Percentiles rank a stretch among this genome's conserved stretches.
Conservation (phyloP, 1,140 invertebrate genomes). For the Mercenaria mercenaria region DNA sequence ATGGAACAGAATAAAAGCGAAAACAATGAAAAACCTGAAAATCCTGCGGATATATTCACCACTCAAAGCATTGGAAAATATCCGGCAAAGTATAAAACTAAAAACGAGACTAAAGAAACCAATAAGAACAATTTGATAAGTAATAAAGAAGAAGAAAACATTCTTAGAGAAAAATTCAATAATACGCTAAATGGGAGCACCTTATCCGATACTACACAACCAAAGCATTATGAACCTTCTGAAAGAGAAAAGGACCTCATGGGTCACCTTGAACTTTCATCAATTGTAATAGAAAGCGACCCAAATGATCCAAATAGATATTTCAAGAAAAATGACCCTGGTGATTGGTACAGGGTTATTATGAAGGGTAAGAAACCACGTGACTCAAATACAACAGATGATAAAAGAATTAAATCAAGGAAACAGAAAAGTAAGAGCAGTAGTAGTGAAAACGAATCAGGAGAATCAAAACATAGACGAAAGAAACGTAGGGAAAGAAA, state of each 20-base stretch:
- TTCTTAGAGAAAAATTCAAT: not conserved
- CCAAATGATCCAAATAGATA: conserved; percentile 52
- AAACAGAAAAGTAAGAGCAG: conserved; percentile 32
- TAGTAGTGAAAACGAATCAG: not conserved
- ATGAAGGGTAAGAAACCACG: conserved; percentile 54
- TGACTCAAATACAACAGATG: not conserved
- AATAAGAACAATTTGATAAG: not conserved
- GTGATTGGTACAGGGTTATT: conserved; percentile 51
- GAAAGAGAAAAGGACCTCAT: conserved; percentile 49
- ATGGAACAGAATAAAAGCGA: not conserved
- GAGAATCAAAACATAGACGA: not conserved
- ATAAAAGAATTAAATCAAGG: not conserved
- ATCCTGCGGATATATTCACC: not conserved
- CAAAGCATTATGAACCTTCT: conserved; percentile 34
- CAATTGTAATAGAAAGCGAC: conserved; percentile 49
- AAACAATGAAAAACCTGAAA: not conserved
- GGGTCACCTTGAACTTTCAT: conserved; percentile 40
- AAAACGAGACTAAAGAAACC: not conserved
- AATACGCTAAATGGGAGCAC: not conserved
- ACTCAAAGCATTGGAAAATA: not conserved
- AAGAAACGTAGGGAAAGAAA: not conserved
- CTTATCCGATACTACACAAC: not conserved
- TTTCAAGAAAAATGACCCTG: conserved; percentile 51
- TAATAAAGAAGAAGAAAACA: not conserved
- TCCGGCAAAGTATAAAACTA: not conserved